phyloP scores from a whole-genome alignment of 1,140 invertebrate genomes.

The Meloidogyne floridensis region DNA sequence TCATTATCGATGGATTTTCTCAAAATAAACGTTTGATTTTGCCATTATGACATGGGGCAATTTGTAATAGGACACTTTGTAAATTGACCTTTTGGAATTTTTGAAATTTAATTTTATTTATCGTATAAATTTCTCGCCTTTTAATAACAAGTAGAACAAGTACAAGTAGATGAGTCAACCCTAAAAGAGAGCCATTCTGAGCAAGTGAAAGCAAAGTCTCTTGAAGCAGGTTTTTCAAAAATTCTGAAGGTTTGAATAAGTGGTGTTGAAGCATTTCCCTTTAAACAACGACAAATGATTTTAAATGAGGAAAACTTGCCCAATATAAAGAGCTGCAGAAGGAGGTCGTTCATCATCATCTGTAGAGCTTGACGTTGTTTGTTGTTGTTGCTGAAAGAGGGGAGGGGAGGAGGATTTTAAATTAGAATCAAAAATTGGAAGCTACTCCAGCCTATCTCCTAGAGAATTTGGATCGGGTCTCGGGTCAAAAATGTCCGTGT shows the following conservation, averaged over 20 bases:
- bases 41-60: too few relatives aligned
- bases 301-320: not conserved
- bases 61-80: too few relatives aligned
- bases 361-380: not conserved
- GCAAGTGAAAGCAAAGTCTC: slow-evolving; percentile 63
- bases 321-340: slow-evolving; percentile 11
- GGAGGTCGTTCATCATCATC: slow-evolving; percentile 41
- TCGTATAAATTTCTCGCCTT: not conserved
- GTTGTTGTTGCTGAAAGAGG: slow-evolving; percentile 2
- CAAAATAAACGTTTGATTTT: too few relatives aligned
- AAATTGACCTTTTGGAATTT: too few relatives aligned
- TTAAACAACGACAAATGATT: not conserved
- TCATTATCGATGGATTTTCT: too few relatives aligned
- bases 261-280: slow-evolving; percentile 62
- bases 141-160: slow-evolving; percentile 56
- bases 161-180: slow-evolving; percentile 58
- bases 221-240: slow-evolving; percentile 62
- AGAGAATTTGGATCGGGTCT: too few relatives aligned
- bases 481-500: too few relatives aligned
- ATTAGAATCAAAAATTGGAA: too few relatives aligned
- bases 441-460: too few relatives aligned
- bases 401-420: not conserved
- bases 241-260: slow-evolving; percentile 56
- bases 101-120: too few relatives aligned
- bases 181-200: slow-evolving; percentile 61